Conservation (phyloP, 2,888 invertebrate genomes). For the Schizaphis graminum region DNA sequence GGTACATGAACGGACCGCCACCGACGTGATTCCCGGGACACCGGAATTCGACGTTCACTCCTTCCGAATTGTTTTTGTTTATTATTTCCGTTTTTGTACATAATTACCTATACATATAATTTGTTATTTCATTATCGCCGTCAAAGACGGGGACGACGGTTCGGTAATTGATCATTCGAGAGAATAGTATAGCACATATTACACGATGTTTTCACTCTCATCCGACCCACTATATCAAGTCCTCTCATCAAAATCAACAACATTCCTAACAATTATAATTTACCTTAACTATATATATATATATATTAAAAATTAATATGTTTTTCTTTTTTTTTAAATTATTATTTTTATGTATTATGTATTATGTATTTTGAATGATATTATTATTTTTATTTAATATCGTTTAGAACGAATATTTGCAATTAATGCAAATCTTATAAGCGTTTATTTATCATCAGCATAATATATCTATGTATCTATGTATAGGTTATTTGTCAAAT, state of each 20-base stretch:
- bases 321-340: slow-evolving; percentile 34
- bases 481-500: background rate
- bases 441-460: background rate
- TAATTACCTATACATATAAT: background rate
- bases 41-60: background rate
- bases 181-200: background rate
- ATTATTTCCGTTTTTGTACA: background rate
- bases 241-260: slow-evolving; percentile 55
- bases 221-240: background rate
- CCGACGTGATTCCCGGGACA: slow-evolving; percentile 75
- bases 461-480: background rate
- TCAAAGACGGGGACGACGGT: no score
- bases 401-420: background rate
- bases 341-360: slow-evolving; percentile 25
- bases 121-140: slow-evolving; percentile 14
- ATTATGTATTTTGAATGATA: slow-evolving; percentile 38
- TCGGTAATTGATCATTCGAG: background rate
- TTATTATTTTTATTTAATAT: background rate
- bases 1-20: slow-evolving; percentile 86
- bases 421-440: background rate
- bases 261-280: slow-evolving; percentile 62
- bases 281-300: slow-evolving; percentile 24
- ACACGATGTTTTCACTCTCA: background rate
- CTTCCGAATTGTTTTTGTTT: slow-evolving; percentile 23
- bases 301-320: background rate